Evolutionary conservation across 2,797 vertebrate genomes (phyloP).

Genomic region (Echeneis naucrates): DNA sequence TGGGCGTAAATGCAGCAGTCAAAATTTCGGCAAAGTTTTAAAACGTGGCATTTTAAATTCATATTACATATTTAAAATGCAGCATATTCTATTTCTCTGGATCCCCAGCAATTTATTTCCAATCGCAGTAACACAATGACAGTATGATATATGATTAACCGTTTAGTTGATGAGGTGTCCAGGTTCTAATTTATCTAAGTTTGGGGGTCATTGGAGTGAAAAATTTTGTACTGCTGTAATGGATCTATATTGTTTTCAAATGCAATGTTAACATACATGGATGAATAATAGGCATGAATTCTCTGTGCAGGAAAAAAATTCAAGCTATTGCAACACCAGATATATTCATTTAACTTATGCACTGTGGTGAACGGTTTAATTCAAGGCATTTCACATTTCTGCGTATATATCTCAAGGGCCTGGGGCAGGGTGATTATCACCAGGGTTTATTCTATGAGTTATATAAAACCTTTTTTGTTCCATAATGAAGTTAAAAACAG

Average conservation of each 20-base stretch:
- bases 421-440: slow-evolving; percentile 15
- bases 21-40: background rate
- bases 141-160: too few relatives aligned
- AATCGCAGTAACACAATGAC: too few relatives aligned
- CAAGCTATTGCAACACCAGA: slow-evolving; percentile 26
- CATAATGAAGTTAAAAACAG: slow-evolving; percentile 20
- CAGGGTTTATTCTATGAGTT: slow-evolving; percentile 11
- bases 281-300: slow-evolving; percentile 9
- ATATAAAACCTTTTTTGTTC: slow-evolving; percentile 2
- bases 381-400: slow-evolving; percentile 45
- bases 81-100: background rate
- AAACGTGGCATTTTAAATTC: too few relatives aligned
- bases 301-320: slow-evolving; percentile 4
- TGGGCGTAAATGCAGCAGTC: background rate
- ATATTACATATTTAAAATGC: slow-evolving; percentile 12
- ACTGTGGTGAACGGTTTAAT: slow-evolving; percentile 38
- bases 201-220: too few relatives aligned
- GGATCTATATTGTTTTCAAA: slow-evolving; percentile 24
- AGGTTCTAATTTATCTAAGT: too few relatives aligned
- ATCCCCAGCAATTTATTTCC: too few relatives aligned
- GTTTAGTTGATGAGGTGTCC: too few relatives aligned
- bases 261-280: background rate
- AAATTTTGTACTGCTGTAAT: background rate
- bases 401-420: slow-evolving; percentile 20
- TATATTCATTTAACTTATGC: slow-evolving; percentile 38